Evolutionary conservation across 2,113 vertebrate genomes (phyloP), one percentile per base, ranked within the genome.

Genomic region (Perca fluviatilis): DNA sequence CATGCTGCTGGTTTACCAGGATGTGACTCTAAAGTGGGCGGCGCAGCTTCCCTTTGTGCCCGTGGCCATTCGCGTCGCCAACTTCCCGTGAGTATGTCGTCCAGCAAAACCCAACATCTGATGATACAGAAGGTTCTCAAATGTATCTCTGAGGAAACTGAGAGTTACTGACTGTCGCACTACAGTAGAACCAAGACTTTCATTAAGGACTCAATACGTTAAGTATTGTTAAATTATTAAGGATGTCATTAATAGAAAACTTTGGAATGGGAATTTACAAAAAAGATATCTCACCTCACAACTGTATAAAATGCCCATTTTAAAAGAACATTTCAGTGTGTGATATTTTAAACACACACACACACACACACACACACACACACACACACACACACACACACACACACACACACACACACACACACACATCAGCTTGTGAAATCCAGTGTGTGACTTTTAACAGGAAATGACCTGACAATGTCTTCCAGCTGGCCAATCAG

Each of bases 1-100:
- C 90, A 97, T 97, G 95, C 90, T 99, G 91, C 96, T 97, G 86
- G 89, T 99, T 80, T 99, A 98, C 94, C 97, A 99, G 93, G 97
- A 98, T 30, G 94, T 97, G 85, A 97, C 96, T 2, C 91, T 99
- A 86, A 98, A 97, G 92, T 99, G 98, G 98, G 98, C 96, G 5
- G 88, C 98, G 66, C 97, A 99, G 84, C 97, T 99, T 47, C 83
- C 97, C 36, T 96, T 96, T 1, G 58, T 96, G 80, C 97, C 98
- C 33, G 96, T 99, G 11, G 94, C 96, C 46, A 87, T 97, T 11
- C 95, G 95, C 79, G 91, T 99, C 63, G 97, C 95, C 0, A 97
- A 94, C 92, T 96, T 99, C 86, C 95, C 93, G 98, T 99, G 96
- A 97, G 98, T 95, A 80, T 21, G 70, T 47, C 19, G 18, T 19